Evolutionary conservation across 2,888 invertebrate genomes (phyloP).

Genomic region (Leuctra nigra): DNA sequence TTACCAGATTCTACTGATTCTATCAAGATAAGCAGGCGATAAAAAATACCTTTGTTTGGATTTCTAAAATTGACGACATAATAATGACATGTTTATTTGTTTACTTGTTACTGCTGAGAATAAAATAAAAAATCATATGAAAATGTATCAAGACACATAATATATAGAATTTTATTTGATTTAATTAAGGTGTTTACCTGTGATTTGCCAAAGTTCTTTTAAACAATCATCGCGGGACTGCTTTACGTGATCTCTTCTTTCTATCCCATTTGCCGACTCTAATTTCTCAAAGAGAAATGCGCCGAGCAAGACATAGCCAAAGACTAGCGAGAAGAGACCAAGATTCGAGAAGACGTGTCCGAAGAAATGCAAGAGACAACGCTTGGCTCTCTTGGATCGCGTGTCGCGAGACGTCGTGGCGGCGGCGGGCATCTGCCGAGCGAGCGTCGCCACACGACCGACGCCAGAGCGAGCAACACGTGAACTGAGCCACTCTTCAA

Average conservation of each 20-base stretch:
- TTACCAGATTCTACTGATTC: no score
- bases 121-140: background rate
- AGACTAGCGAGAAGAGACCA: slow-evolving; percentile 64
- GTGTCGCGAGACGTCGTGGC: slow-evolving; percentile 15
- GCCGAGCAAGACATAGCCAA: slow-evolving; percentile 65
- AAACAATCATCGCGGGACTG: slow-evolving; percentile 60
- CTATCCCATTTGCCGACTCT: slow-evolving; percentile 62
- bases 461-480: slow-evolving; percentile 17
- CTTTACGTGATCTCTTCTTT: slow-evolving; percentile 55
- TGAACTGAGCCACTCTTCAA: slow-evolving; percentile 13
- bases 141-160: background rate
- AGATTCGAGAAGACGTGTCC: slow-evolving; percentile 59
- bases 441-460: slow-evolving; percentile 13
- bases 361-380: slow-evolving; percentile 42
- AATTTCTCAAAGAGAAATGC: slow-evolving; percentile 68
- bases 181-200: slow-evolving; percentile 50
- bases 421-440: slow-evolving; percentile 17
- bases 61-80: no score
- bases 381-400: slow-evolving; percentile 29
- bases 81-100: no score
- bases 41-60: no score
- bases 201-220: slow-evolving; percentile 70
- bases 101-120: background rate
- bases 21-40: no score
- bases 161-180: background rate